Percentiles rank a stretch among this genome's conserved stretches.
These are phyloP conservation scores for Rhagoletis zephyria DNA, from an alignment of 1,140 invertebrate genomes.

Conservation along the genomic window DNA sequence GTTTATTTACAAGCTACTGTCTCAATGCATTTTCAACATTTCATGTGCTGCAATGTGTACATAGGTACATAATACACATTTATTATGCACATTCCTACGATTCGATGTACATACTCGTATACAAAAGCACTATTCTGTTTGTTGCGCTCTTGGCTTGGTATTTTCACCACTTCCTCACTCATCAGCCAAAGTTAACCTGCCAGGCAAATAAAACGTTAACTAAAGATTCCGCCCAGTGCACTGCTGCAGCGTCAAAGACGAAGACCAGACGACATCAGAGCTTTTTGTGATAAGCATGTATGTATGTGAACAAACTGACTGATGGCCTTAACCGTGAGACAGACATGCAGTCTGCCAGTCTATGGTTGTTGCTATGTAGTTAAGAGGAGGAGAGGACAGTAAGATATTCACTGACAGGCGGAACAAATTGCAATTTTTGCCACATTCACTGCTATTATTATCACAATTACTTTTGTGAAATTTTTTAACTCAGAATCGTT, in stretches of 20 bases:
- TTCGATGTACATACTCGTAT: not conserved
- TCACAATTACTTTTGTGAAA: conserved; percentile 36
- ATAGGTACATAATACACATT: not conserved
- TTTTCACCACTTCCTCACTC: not conserved
- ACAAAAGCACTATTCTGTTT: not conserved
- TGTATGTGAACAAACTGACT: not conserved
- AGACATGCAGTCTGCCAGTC: not conserved
- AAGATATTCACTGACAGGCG: not conserved
- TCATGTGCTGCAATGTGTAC: not conserved
- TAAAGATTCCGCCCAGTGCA: not conserved
- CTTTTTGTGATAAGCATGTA: not conserved
- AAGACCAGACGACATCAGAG: not conserved
- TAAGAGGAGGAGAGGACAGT: not conserved
- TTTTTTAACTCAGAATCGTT: not conserved
- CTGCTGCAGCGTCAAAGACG: not conserved
- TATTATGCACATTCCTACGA: too few species aligned
- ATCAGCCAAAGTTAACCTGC: not conserved
- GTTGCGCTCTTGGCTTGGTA: not conserved
- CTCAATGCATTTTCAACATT: not conserved
- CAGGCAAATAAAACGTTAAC: not conserved
- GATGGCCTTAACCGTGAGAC: not conserved
- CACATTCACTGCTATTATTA: conserved; percentile 21
- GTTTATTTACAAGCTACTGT: conserved; percentile 6
- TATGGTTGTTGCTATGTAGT: not conserved
- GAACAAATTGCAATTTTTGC: conserved; percentile 33